Conservation (phyloP, 2,113 vertebrate genomes). For the Nycticorax nycticorax region DNA sequence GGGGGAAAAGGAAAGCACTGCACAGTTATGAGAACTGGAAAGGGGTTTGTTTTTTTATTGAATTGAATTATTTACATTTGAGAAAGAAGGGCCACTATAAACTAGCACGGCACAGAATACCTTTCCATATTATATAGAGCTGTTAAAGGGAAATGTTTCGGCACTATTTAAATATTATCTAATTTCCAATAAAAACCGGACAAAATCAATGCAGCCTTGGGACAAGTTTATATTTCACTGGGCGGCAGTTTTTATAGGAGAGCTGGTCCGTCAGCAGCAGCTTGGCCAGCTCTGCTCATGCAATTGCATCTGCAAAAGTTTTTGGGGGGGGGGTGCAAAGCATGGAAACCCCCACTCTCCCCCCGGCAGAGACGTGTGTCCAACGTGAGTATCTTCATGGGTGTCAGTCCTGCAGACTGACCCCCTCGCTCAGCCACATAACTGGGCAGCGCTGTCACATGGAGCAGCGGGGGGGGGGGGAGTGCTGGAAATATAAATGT, state of each 20-base stretch:
- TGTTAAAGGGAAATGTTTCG: neutral
- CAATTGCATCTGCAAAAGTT: neutral
- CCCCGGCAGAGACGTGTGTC: accelerated
- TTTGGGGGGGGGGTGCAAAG: neutral
- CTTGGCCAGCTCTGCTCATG: neutral
- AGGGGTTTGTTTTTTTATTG: neutral
- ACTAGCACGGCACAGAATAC: neutral
- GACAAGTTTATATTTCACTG: neutral
- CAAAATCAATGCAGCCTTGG: neutral
- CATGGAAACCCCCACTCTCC: accelerated
- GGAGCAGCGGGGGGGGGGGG: neutral
- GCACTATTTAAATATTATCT: neutral
- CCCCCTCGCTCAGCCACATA: neutral
- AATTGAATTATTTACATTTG: neutral
- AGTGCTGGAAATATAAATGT: neutral
- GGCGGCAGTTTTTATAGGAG: neutral
- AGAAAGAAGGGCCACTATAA: neutral
- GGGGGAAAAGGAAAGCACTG: neutral
- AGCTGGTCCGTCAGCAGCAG: neutral
- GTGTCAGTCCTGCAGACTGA: neutral
- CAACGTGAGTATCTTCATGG: neutral
- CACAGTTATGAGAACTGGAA: neutral
- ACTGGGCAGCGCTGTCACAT: neutral
- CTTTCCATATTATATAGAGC: neutral
- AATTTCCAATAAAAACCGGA: neutral